Evolutionary conservation across 2,113 vertebrate genomes (phyloP).

Genomic region (Ariopsis seemanni): DNA sequence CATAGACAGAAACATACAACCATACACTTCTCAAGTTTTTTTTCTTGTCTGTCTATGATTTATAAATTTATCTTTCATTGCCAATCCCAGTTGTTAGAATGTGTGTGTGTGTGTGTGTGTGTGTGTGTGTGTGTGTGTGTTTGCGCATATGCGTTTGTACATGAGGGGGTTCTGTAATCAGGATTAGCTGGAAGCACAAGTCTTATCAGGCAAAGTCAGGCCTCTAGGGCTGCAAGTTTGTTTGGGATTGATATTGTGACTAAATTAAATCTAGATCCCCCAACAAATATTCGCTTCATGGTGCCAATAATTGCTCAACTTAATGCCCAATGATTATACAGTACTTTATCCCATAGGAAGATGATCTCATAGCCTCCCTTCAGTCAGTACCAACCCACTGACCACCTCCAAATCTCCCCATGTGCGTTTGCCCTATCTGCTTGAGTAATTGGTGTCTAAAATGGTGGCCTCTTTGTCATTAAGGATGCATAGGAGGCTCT

Average conservation of each 20-base stretch:
- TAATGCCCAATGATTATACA: constrained; percentile 41
- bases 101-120: constrained; percentile 8
- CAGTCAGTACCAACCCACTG: constrained; percentile 19
- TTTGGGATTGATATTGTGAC: constrained; percentile 54
- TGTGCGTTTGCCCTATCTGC: constrained; percentile 31
- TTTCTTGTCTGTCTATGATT: constrained; percentile 12
- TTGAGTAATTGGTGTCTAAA: constrained; percentile 38
- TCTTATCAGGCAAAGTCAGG: constrained; percentile 60
- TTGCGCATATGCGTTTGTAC: background rate
- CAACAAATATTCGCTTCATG: constrained; percentile 48
- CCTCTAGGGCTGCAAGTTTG: constrained; percentile 57
- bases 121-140: constrained; percentile 3
- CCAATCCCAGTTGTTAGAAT: background rate
- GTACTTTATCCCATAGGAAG: constrained; percentile 29
- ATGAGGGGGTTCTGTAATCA: constrained; percentile 53
- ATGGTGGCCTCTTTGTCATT: constrained; percentile 43
- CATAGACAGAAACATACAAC: background rate
- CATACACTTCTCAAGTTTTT: constrained; percentile 2
- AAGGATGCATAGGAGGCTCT: constrained; percentile 41
- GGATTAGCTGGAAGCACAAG: constrained; percentile 51
- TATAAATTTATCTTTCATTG: constrained; percentile 25
- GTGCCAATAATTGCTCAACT: constrained; percentile 41
- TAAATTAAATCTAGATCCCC: constrained; percentile 61
- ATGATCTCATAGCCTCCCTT: constrained; percentile 6
- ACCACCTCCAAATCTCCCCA: constrained; percentile 24